Base-by-base conservation (phyloP, 2,888 invertebrate species). In the Theodoxus fluviatilis region DNA sequence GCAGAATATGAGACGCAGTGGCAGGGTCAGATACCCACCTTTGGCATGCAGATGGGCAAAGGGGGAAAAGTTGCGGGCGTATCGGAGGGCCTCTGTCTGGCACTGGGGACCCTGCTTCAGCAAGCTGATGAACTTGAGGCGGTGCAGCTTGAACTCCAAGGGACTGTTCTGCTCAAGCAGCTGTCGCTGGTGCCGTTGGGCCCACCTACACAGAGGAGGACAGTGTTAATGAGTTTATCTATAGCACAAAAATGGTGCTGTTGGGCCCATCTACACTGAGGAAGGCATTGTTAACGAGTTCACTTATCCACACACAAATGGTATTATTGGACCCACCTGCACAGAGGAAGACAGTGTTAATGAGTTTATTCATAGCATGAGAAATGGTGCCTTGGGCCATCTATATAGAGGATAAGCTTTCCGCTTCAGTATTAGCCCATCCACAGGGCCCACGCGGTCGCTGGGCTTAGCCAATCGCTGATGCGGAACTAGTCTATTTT, bases 81-180 rank as follows among this genome's bases (percentile, higher is more conserved):
- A 97, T 78, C 90, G 88, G 72, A 98, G 93, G 15, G 96, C 95
- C 80, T 95, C 94, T 43, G 90, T 90, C 83, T 95, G 95, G 79
- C 92, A 92, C 43, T 88, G 85, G 33, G 90, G 87, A 2, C 92
- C 93, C 84, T 90, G 89, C 76, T 90, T 90, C 25, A 94, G 88
- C 67, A 93, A 87, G 82, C 92, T 92, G 82, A 95, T 91, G 85
- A 94, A 95, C 77, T 92, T 92, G 79, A 94, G 89, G 77, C 93
- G 90, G 86, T 94, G 94, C 69, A 95, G 88, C 85, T 93, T 93
- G 85, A 94, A 94, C 87, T 94, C 94, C 73, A 94, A 88, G 1
- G 91, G 90, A 69, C 88, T 89, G 75, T 86, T 86, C 85, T 92
- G 91, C 73, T 90, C 90, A 78, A 91, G 89, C 66, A 98, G 89